phyloP scores from a whole-genome alignment of 2,113 vertebrate genomes.

The Platichthys flesus region DNA sequence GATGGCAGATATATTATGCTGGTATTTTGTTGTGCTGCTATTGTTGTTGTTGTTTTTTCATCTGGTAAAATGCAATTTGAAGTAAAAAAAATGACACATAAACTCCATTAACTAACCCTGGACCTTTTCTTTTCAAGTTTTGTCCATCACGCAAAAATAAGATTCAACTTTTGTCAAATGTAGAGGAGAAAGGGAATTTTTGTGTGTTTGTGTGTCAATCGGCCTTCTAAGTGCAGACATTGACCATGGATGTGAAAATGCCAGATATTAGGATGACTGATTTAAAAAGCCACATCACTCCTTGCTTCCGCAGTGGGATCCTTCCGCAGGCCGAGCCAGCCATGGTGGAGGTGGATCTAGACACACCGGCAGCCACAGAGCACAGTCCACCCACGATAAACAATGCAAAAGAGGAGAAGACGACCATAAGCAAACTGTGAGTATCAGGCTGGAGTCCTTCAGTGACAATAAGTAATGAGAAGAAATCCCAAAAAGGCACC shows the following conservation, averaged over 20 bases:
- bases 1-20: too few species aligned
- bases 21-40: too few species aligned
- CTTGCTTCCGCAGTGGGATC: constrained; percentile 82
- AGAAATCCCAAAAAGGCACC: neutral
- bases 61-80: too few species aligned
- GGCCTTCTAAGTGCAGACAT: neutral
- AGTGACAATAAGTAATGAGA: neutral
- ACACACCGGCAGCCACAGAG: constrained; percentile 38
- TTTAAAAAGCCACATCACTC: neutral
- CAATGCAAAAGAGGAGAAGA: constrained; percentile 83
- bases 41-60: too few species aligned
- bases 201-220: neutral
- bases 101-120: too few species aligned
- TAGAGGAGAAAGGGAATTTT: too few species aligned
- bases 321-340: constrained; percentile 80
- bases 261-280: neutral
- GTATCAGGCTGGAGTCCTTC: constrained; percentile 57
- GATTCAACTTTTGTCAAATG: too few species aligned
- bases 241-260: neutral
- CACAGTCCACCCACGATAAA: constrained; percentile 38
- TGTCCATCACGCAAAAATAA: too few species aligned
- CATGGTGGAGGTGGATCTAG: constrained; percentile 76
- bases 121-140: too few species aligned
- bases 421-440: constrained; percentile 89
- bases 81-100: too few species aligned